These are phyloP conservation scores for Aselliscus stoliczkanus DNA, from an alignment of 2,797 vertebrate species.

Conservation along the genomic window DNA sequence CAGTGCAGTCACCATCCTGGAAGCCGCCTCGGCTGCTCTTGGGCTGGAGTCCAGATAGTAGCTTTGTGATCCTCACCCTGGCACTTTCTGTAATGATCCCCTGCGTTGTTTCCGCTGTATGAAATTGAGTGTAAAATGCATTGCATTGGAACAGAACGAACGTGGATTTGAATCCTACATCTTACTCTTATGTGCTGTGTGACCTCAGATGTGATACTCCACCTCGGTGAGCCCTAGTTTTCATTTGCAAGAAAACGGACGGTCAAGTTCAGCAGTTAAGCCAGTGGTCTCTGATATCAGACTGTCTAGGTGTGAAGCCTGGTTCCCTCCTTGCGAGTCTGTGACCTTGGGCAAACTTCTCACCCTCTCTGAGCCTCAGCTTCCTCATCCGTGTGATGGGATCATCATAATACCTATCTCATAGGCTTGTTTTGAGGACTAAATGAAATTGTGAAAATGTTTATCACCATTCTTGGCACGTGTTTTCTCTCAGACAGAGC, in stretches of 20 bases:
- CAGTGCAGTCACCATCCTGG: background rate
- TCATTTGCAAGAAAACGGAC: background rate
- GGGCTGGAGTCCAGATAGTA: background rate
- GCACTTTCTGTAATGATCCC: background rate
- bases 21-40: background rate
- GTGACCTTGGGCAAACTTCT: background rate
- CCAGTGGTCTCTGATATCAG: background rate
- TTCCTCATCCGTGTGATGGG: background rate
- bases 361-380: background rate
- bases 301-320: background rate
- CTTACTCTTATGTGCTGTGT: background rate
- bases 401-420: background rate
- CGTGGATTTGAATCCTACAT: background rate
- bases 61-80: background rate
- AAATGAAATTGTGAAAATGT: slow-evolving; percentile 1
- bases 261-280: background rate
- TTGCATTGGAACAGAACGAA: background rate
- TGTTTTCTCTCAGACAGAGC: background rate
- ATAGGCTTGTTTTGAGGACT: background rate
- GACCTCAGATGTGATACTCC: background rate
- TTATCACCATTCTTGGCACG: background rate
- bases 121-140: background rate
- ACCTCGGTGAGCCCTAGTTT: background rate
- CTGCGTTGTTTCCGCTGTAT: background rate
- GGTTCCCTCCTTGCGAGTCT: background rate